Base-by-base conservation (phyloP, 2,888 invertebrate genomes). In the Cordylochernes scorpioides region DNA sequence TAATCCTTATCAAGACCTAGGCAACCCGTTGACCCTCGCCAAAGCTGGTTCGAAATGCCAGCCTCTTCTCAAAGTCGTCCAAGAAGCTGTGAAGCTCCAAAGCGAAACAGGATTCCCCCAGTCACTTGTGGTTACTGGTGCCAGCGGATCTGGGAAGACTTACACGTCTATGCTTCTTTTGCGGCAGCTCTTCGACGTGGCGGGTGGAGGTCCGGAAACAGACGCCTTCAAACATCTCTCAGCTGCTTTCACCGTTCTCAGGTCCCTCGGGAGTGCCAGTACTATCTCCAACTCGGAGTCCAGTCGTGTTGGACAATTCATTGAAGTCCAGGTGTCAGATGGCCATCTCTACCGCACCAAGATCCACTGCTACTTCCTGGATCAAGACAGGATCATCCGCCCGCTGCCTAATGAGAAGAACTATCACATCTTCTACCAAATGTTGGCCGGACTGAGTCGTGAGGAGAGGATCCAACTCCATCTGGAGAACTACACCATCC, bases 401-500 rank as follows among this genome's bases (percentile, higher is more conserved):
- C 77, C 78, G 13, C 60, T 75, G 43, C 64, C 70, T 9, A 69
- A 70, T 47, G 86, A 86, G 57, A 78, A 78, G 51, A 86, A 86
- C 59, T 88, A 82, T 56, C 84, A 88, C 54, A 82, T 88, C 46
- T 88, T 88, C 59, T 88, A 88, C 58, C 84, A 86, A 60, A 70
- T 88, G 68, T 56, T 78, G 28, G 80, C 82, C n/a, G 86, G 86
- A 1, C 62, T 88, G 15, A 68, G 71, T 22, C 57, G 66, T 30
- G 82, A 84, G 41, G 86, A 88, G 50, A 59, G 72, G 52, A 59
- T 64, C 63, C 19, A 75, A 55, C 61, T 86, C 19, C 77, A 80
- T 55, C 59, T 86, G 44, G 77, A 78, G 46, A 75, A 77, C 4
- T 77, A 74, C 52, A 65, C 70, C 21, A 62, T 74, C 9, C 65